phyloP scores from a whole-genome alignment of 2,113 vertebrate species.

The Lagopus leucura region DNA sequence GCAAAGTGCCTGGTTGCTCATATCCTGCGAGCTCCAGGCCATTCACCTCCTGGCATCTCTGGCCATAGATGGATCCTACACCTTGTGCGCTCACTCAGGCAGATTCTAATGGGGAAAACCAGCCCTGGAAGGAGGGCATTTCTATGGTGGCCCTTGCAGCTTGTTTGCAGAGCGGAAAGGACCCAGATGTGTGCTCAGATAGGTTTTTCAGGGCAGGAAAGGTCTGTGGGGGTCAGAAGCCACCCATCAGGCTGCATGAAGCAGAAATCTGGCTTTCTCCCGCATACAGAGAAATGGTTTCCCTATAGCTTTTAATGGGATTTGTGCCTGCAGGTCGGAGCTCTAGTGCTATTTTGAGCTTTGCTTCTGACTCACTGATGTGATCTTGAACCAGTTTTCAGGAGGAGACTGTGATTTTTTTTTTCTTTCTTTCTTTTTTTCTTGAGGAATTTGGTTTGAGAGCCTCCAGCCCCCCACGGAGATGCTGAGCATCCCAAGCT shows the following conservation, averaged over 20 bases:
- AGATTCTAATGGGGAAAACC: fast-evolving
- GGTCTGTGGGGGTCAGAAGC: background rate
- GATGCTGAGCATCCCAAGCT: background rate
- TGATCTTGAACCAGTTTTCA: conserved; percentile 70
- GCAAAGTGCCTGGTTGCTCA: fast-evolving
- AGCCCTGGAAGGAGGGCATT: background rate
- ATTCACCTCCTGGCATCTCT: background rate
- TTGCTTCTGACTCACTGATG: conserved; percentile 67
- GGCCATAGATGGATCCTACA: background rate
- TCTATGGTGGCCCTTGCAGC: background rate
- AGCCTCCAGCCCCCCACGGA: background rate
- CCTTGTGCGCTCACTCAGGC: background rate
- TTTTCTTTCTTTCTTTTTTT: background rate
- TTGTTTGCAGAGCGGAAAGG: fast-evolving
- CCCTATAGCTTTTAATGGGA: conserved; percentile 49
- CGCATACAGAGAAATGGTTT: background rate
- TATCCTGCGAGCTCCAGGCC: fast-evolving
- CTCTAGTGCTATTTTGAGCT: conserved; percentile 68
- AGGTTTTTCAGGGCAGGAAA: background rate
- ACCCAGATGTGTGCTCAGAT: fast-evolving
- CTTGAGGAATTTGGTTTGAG: conserved; percentile 16
- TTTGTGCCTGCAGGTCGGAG: conserved; percentile 69
- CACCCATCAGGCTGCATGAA: fast-evolving
- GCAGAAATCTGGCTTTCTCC: background rate
- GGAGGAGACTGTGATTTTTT: conserved; percentile 40